Evolutionary conservation across 1,140 invertebrate species (phyloP), one percentile per base, ranked within the genome.

Genomic region (Frieseomelitta varia): DNA sequence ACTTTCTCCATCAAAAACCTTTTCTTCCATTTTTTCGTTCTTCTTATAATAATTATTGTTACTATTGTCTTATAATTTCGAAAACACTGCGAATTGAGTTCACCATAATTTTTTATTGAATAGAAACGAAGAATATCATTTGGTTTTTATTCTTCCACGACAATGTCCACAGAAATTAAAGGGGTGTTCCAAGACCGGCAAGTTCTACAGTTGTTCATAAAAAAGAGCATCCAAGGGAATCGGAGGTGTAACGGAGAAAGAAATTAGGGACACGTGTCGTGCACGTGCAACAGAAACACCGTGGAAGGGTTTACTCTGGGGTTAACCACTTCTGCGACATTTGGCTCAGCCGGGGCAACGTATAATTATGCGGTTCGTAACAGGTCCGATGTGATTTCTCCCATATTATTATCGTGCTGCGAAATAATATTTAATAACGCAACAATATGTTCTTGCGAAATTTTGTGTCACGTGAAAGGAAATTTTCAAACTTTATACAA

Each of bases 261-360:
- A 85, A 91, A 91, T 90, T 58, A 68, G 61, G 15, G 86, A 87
- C 91, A 91, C 91, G 91, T 92, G 91, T 80, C 63, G 6, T 84
- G 83, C 91, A 91, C 90, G 90, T 92, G 91, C 85, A 65, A 65
- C n/a, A 55, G 47, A 56, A 77, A 85, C 85, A 67, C 86, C 63
- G 86, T 72, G 80, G 71, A 83, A 85, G 87, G 90, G 89, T 86
- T 90, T 67, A 56, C 21, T 72, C 39, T 55, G 30, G 87, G 89
- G 91, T 92, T 90, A 92, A 92, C 90, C 85, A 53, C 71, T 85
- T 81, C 79, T 79, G 82, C 85, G 89, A 90, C 90, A 90, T 90
- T 90, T 90, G 90, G 90, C 90, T 74, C 68, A 2, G 19, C 11
- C 53, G 55, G n/a, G 61, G 73, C 15, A 90, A 81, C 89, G 71